These are phyloP conservation scores for Myotis daubentonii DNA, from an alignment of 2,797 vertebrate genomes.

Conservation along the genomic window DNA sequence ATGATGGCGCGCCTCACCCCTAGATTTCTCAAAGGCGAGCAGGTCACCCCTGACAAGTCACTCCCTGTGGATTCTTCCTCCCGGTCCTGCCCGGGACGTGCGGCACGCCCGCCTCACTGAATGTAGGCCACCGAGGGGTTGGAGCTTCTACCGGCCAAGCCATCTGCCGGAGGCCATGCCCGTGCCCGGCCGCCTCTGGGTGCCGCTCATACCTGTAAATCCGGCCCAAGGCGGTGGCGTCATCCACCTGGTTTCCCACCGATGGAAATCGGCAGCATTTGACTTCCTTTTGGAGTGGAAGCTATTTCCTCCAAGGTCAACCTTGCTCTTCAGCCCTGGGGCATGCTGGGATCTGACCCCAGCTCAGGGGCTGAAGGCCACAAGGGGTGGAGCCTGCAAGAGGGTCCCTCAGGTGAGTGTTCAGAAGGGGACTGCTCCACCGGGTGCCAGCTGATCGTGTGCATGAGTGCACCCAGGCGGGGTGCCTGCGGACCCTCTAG, in stretches of 20 bases:
- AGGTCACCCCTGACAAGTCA: not conserved
- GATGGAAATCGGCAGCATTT: not conserved
- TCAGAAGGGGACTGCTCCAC: too few species aligned
- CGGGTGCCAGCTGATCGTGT: fast-evolving
- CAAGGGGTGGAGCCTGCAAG: not conserved
- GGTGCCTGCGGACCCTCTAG: too few species aligned
- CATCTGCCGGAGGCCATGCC: not conserved
- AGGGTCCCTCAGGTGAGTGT: not conserved
- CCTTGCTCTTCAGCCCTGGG: not conserved
- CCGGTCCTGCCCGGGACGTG: not conserved
- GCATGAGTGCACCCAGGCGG: not conserved
- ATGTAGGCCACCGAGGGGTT: not conserved
- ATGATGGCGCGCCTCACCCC: fast-evolving
- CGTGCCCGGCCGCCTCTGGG: not conserved
- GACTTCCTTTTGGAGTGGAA: not conserved
- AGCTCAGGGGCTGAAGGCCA: not conserved
- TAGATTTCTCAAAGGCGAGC: not conserved
- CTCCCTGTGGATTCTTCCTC: not conserved
- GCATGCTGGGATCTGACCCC: not conserved
- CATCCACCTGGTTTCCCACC: not conserved
- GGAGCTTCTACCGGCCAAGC: not conserved
- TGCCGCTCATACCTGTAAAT: not conserved
- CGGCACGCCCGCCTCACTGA: not conserved
- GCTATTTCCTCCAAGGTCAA: not conserved
- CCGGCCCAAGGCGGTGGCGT: not conserved